phyloP scores from a whole-genome alignment of 2,797 vertebrate species.

The Scyliorhinus canicula region DNA sequence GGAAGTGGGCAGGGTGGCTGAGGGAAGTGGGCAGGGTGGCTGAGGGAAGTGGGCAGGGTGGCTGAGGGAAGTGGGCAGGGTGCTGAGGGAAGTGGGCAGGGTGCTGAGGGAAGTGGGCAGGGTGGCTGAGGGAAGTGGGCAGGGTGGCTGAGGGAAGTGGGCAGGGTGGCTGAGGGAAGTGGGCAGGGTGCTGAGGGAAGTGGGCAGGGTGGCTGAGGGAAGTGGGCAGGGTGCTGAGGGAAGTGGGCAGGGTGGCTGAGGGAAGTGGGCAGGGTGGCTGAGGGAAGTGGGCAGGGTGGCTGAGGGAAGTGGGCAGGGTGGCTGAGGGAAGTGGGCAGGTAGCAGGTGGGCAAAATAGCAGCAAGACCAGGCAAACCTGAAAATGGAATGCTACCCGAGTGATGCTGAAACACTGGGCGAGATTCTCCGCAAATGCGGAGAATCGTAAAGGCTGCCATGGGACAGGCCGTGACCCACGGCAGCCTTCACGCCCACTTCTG shows the following conservation, averaged over 20 bases:
- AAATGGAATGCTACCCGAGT: not conserved
- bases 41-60: not conserved
- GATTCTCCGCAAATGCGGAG: no score
- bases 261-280: not conserved
- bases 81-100: not conserved
- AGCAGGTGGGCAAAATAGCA: not conserved
- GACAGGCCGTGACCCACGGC: no score
- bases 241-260: not conserved
- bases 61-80: not conserved
- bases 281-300: not conserved
- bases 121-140: not conserved
- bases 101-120: no score
- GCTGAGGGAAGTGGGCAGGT: not conserved
- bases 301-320: not conserved
- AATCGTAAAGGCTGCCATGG: no score
- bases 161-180: no score
- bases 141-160: not conserved
- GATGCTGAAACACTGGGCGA: not conserved
- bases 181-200: not conserved
- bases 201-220: not conserved
- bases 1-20: no score
- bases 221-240: not conserved
- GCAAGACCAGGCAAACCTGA: not conserved
- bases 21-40: not conserved
- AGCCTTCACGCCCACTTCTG: no score